These are phyloP conservation scores for Phasia obesa DNA, from an alignment of 2,888 invertebrate genomes.

Conservation along the genomic window DNA sequence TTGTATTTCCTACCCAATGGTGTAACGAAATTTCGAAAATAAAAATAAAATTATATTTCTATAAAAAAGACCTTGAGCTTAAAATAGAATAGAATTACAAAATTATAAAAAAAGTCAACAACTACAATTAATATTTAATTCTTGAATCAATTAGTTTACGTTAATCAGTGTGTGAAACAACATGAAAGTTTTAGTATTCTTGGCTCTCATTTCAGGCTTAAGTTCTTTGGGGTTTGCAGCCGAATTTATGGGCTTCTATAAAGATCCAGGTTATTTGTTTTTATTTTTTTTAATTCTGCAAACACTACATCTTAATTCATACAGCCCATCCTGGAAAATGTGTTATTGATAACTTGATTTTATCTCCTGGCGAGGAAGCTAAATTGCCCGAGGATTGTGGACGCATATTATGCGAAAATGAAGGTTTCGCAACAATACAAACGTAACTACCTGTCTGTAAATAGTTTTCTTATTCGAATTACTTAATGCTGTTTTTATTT, in stretches of 20 bases:
- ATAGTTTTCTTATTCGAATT: not conserved
- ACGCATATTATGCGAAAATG: conserved; percentile 6
- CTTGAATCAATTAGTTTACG: too few relatives aligned
- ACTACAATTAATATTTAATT: too few relatives aligned
- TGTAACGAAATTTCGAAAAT: too few relatives aligned
- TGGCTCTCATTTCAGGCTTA: not conserved
- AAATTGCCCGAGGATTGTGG: conserved; percentile 11
- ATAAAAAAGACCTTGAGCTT: too few relatives aligned
- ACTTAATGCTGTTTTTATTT: not conserved
- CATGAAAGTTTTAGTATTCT: conserved; percentile 36
- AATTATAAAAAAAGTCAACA: too few relatives aligned
- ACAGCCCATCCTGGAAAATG: conserved; percentile 52
- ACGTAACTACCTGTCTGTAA: conserved; percentile 8
- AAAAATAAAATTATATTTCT: too few relatives aligned
- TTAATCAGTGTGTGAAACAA: not conserved
- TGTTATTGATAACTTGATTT: conserved; percentile 8
- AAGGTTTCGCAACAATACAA: conserved; percentile 23
- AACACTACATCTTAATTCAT: not conserved
- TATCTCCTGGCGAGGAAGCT: conserved; percentile 29
- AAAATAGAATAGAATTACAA: too few relatives aligned
- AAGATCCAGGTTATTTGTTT: conserved; percentile 22
- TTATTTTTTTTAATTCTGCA: not conserved
- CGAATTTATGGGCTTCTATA: conserved; percentile 1
- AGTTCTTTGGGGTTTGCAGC: conserved; percentile 2
- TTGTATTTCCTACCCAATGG: too few relatives aligned